phyloP scores from a whole-genome alignment of 2,888 invertebrate species.

The Penaeus monodon region DNA sequence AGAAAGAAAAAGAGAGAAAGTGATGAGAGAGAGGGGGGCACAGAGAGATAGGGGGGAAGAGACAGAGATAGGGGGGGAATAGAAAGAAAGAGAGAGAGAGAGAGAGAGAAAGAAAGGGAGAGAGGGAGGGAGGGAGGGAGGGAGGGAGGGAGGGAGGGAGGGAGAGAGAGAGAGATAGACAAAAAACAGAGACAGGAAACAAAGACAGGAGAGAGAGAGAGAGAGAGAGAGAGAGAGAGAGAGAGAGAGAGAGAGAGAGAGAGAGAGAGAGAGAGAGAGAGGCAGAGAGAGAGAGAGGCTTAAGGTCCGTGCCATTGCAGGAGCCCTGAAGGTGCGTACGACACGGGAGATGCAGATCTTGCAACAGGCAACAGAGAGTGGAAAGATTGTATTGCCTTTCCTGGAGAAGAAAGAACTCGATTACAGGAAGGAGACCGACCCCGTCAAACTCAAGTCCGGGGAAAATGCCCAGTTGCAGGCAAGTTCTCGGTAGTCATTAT shows the following conservation, averaged over 20 bases:
- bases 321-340: slow-evolving; percentile 81
- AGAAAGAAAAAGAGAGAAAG: too few species aligned
- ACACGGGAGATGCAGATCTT: slow-evolving; percentile 86
- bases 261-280: neutral
- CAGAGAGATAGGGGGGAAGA: accelerated
- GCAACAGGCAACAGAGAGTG: slow-evolving; percentile 87
- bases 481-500: neutral
- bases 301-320: slow-evolving; percentile 66
- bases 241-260: neutral
- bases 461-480: slow-evolving; percentile 58
- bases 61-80: too few species aligned
- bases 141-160: neutral
- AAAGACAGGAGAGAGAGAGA: neutral
- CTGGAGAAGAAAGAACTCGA: slow-evolving; percentile 76
- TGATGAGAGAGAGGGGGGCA: accelerated
- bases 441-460: slow-evolving; percentile 77
- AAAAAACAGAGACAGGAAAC: neutral
- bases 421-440: slow-evolving; percentile 81
- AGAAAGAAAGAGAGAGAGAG: too few species aligned
- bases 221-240: neutral
- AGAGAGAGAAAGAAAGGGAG: neutral
- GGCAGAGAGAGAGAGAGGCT: neutral
- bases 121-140: too few species aligned
- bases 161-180: neutral
- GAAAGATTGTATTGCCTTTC: slow-evolving; percentile 72